Percentiles rank a stretch among this genome's conserved stretches.
Evolutionary conservation across 2,888 invertebrate species (phyloP).

Genomic region (Phymatocera aterrima): DNA sequence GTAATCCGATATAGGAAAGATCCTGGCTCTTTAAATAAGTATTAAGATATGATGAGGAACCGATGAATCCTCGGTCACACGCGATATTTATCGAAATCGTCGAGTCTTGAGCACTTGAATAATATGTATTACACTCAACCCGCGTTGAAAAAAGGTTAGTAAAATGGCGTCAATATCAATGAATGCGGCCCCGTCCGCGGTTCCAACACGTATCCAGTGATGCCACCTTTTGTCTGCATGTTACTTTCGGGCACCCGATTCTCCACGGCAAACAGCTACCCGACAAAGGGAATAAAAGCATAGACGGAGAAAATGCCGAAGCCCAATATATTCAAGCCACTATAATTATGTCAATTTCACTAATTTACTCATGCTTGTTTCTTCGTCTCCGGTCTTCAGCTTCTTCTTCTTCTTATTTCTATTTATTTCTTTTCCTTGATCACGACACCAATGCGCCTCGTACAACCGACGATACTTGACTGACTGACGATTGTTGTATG

Average conservation of each 20-base stretch:
- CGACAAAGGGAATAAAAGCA: not conserved
- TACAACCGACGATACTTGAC: constrained; percentile 8
- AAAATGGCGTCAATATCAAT: constrained; percentile 73
- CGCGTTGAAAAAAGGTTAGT: constrained; percentile 72
- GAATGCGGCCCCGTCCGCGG: constrained; percentile 62
- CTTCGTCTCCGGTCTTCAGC: no score
- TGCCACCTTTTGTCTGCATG: constrained; percentile 69
- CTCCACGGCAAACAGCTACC: not conserved
- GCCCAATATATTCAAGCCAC: no score
- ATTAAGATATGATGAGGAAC: not conserved
- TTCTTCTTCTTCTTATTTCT: no score
- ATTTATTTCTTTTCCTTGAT: no score
- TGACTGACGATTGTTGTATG: constrained; percentile 3
- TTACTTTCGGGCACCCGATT: constrained; percentile 6
- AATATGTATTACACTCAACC: no score
- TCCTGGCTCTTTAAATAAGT: not conserved
- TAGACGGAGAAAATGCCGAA: no score
- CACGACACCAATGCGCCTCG: not conserved
- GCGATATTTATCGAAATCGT: not conserved
- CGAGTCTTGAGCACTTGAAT: constrained; percentile 29
- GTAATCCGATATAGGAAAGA: not conserved
- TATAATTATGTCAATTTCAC: no score
- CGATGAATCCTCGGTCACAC: not conserved
- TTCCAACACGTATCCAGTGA: constrained; percentile 65
- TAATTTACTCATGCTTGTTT: no score